phyloP scores from a whole-genome alignment of 2,113 vertebrate genomes.

The Istiophorus platypterus region DNA sequence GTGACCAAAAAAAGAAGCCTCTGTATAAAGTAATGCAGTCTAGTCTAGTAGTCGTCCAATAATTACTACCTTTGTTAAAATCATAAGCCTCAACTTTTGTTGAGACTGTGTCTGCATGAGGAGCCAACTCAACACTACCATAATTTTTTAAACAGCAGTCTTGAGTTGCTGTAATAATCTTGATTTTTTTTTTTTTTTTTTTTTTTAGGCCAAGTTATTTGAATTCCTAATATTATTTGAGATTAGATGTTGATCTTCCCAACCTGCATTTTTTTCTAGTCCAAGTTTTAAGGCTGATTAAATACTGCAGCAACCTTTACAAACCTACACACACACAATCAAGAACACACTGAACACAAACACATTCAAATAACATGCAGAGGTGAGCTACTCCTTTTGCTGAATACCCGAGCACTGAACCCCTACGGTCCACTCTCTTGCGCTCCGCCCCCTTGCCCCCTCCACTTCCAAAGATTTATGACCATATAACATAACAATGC shows the following conservation, averaged over 20 bases:
- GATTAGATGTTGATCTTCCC: not conserved
- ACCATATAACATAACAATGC: slow-evolving; percentile 84
- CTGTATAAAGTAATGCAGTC: slow-evolving; percentile 32
- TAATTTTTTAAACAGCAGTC: not conserved
- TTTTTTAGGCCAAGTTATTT: not conserved
- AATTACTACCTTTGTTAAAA: slow-evolving; percentile 49
- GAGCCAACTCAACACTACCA: not conserved
- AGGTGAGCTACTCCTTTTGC: slow-evolving; percentile 35
- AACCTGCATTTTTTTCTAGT: not conserved
- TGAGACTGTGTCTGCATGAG: slow-evolving; percentile 3
- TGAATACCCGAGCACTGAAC: slow-evolving; percentile 51
- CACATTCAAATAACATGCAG: slow-evolving; percentile 43
- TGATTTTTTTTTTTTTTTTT: not conserved
- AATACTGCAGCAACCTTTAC: slow-evolving; percentile 4
- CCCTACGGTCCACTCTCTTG: slow-evolving; percentile 64
- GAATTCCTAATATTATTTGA: slow-evolving; percentile 1
- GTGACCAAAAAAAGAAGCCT: slow-evolving; percentile 22
- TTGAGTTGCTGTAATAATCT: slow-evolving; percentile 14
- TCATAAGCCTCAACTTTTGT: slow-evolving; percentile 28
- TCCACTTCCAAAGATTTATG: slow-evolving; percentile 80
- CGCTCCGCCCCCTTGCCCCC: slow-evolving; percentile 57
- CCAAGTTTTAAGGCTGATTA: not conserved
- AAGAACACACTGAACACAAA: slow-evolving; percentile 20
- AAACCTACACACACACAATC: not conserved
- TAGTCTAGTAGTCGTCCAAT: slow-evolving; percentile 18